Conservation (phyloP, 2,797 vertebrate genomes). For the Apogon hyalosoma region DNA sequence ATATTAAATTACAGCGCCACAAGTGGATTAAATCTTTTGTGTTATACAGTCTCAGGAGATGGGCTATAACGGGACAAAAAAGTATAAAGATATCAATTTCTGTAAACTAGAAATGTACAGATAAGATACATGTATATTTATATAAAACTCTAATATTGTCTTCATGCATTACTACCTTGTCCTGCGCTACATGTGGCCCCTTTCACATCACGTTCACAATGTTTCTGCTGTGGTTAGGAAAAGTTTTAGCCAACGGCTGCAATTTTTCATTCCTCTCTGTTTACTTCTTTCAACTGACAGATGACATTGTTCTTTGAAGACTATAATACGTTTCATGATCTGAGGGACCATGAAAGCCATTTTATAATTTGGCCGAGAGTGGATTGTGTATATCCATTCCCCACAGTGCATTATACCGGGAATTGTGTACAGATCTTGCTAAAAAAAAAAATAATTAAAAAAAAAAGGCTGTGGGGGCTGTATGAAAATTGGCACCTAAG, state of each 20-base stretch:
- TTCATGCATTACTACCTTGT: not conserved
- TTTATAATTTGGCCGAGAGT: constrained; percentile 16
- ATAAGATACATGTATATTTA: constrained; percentile 6
- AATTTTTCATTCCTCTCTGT: constrained; percentile 5
- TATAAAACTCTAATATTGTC: constrained; percentile 24
- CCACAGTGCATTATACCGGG: not conserved
- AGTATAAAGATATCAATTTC: not conserved
- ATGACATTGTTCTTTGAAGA: not conserved
- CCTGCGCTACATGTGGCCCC: not conserved
- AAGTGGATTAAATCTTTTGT: not conserved
- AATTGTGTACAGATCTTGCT: constrained; percentile 5
- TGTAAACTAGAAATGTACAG: not conserved
- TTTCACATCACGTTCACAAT: constrained; percentile 12
- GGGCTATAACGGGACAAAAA: not conserved
- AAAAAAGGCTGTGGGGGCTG: not conserved
- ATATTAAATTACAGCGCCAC: constrained; percentile 7
- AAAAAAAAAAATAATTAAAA: constrained; percentile 17
- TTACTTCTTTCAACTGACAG: constrained; percentile 20
- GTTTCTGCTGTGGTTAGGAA: not conserved
- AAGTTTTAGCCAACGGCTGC: constrained; percentile 14
- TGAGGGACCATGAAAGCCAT: not conserved
- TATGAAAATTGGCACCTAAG: constrained; percentile 6
- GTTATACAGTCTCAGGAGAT: not conserved
- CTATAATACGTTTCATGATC: not conserved
- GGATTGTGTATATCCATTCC: not conserved